Evolutionary conservation across 2,113 vertebrate genomes (phyloP).

Genomic region (Spilogale gracilis): DNA sequence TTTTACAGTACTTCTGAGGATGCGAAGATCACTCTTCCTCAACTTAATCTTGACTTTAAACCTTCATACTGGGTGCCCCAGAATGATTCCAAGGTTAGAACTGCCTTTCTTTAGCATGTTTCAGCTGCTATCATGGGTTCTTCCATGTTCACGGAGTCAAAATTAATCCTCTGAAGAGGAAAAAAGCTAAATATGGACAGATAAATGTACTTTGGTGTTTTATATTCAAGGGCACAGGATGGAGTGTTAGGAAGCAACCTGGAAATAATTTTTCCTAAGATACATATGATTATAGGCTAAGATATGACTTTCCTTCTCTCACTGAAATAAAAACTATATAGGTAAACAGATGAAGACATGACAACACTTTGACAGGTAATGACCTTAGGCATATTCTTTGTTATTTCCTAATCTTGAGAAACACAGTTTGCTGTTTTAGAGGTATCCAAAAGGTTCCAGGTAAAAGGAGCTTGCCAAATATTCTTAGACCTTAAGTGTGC

Average conservation of each 20-base stretch:
- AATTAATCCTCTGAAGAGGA: not conserved
- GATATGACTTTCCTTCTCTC: constrained; percentile 28
- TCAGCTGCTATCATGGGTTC: not conserved
- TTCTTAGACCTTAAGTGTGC: constrained; percentile 92
- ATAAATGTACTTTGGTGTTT: constrained; percentile 1
- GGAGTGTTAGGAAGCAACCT: not conserved
- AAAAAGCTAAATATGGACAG: not conserved
- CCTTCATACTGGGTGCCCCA: not conserved
- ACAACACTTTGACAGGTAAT: not conserved
- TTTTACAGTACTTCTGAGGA: not conserved
- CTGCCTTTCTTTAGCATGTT: not conserved
- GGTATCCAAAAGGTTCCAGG: constrained; percentile 72
- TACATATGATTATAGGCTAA: not conserved
- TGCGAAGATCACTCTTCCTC: not conserved
- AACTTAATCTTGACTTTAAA: not conserved
- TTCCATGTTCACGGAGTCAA: not conserved
- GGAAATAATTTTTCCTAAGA: not conserved
- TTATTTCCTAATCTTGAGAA: constrained; percentile 48
- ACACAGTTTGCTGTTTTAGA: constrained; percentile 37
- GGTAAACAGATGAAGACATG: not conserved
- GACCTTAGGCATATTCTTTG: not conserved
- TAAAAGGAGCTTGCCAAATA: constrained; percentile 36
- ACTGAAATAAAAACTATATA: not conserved
- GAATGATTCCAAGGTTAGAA: not conserved
- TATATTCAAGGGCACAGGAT: not conserved